Evolutionary conservation across 2,888 invertebrate genomes (phyloP).

Genomic region (Erebia palarica): DNA sequence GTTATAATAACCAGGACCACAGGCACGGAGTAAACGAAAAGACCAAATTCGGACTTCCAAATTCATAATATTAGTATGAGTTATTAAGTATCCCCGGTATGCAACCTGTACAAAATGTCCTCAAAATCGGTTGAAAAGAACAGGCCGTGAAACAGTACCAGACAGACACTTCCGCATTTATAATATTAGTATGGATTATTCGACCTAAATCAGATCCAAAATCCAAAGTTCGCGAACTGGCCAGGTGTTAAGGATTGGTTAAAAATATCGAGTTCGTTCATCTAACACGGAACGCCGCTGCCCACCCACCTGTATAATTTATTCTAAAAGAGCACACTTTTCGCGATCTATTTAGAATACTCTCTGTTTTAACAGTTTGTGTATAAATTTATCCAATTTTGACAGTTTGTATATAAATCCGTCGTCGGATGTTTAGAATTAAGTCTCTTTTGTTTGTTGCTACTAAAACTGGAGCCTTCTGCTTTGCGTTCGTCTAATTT

Average conservation of each 20-base stretch:
- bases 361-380: conserved; percentile 1
- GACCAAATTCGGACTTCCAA: no score
- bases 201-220: conserved; percentile 12
- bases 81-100: no score
- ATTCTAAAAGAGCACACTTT: conserved; percentile 33
- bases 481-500: conserved; percentile 26
- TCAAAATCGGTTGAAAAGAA: neutral
- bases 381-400: conserved; percentile 41
- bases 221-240: conserved; percentile 58
- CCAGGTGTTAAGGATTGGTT: conserved; percentile 64
- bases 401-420: conserved; percentile 64
- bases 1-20: no score
- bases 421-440: conserved; percentile 75
- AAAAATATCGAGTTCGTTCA: conserved; percentile 76
- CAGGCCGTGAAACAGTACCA: neutral
- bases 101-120: no score
- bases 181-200: neutral
- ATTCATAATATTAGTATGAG: no score
- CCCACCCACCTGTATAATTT: conserved; percentile 47
- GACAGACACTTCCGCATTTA: no score
- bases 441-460: conserved; percentile 57
- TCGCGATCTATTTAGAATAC: conserved; percentile 39
- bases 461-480: conserved; percentile 28
- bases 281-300: conserved; percentile 55
- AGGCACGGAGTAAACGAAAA: no score